phyloP scores from a whole-genome alignment of 1,140 invertebrate genomes.

The Grapholita molesta region DNA sequence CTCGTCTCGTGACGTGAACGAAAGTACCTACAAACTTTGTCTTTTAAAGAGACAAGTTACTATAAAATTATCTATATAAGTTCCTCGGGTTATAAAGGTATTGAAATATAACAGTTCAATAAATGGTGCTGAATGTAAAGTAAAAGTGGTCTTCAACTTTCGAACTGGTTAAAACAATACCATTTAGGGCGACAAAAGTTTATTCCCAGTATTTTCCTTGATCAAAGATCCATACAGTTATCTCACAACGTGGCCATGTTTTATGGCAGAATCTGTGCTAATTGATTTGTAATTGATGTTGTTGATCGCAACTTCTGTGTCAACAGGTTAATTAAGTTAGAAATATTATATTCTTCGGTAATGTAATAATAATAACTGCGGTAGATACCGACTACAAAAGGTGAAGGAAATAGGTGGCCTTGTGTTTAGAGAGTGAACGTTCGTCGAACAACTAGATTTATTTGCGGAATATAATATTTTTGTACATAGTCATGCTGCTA shows the following conservation, averaged over 20 bases:
- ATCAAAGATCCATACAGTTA: background rate
- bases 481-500: background rate
- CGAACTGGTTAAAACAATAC: background rate
- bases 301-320: background rate
- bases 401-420: slow-evolving; percentile 10
- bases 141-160: background rate
- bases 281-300: background rate
- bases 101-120: background rate
- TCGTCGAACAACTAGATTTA: background rate
- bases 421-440: slow-evolving; percentile 6
- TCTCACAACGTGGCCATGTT: background rate
- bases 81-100: background rate
- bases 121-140: background rate
- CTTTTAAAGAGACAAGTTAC: background rate
- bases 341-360: background rate
- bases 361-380: background rate
- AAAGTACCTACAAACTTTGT: too few species aligned
- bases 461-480: background rate
- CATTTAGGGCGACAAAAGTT: background rate
- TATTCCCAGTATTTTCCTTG: background rate
- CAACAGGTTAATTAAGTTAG: background rate
- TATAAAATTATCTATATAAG: background rate
- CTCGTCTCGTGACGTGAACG: too few species aligned
- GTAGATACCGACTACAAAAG: slow-evolving; percentile 4
- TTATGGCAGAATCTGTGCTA: background rate